phyloP scores from a whole-genome alignment of 2,113 vertebrate genomes.

The Pterophyllum scalare region DNA sequence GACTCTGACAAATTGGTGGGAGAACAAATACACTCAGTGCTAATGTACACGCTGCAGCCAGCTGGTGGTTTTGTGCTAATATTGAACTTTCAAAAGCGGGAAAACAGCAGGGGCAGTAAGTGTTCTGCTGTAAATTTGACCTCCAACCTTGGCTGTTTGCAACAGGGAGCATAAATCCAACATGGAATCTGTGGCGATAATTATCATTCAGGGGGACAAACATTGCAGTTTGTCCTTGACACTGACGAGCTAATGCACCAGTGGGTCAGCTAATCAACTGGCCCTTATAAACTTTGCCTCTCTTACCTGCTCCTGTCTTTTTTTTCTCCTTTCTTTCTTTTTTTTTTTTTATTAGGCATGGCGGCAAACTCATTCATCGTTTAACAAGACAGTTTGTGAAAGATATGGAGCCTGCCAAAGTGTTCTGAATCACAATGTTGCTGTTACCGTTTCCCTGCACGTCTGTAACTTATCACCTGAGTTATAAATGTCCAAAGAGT shows the following conservation, averaged over 20 bases:
- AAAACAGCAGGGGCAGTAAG: constrained; percentile 50
- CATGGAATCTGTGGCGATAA: constrained; percentile 12
- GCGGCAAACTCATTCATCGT: constrained; percentile 67
- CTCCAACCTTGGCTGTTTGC: constrained; percentile 32
- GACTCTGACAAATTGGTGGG: constrained; percentile 76
- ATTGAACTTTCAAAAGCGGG: constrained; percentile 61
- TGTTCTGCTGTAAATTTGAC: constrained; percentile 26
- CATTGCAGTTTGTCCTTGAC: constrained; percentile 61
- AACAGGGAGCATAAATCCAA: constrained; percentile 30
- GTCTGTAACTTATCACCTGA: constrained; percentile 60
- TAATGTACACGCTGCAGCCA: constrained; percentile 63
- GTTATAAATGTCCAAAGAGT: constrained; percentile 61
- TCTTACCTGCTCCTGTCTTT: constrained; percentile 47
- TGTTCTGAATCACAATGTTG: constrained; percentile 49
- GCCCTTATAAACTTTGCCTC: constrained; percentile 60
- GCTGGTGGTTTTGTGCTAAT: constrained; percentile 67
- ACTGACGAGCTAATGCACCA: constrained; percentile 39
- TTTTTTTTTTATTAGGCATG: constrained; percentile 59
- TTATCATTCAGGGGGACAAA: constrained; percentile 55
- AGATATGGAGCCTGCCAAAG: constrained; percentile 58
- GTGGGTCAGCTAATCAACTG: constrained; percentile 67
- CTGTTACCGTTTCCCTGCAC: constrained; percentile 22
- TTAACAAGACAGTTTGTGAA: constrained; percentile 71
- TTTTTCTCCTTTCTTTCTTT: constrained; percentile 14
- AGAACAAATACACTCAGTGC: constrained; percentile 75